Conservation (phyloP, 2,797 vertebrate genomes). For the Xenentodon cancila region DNA sequence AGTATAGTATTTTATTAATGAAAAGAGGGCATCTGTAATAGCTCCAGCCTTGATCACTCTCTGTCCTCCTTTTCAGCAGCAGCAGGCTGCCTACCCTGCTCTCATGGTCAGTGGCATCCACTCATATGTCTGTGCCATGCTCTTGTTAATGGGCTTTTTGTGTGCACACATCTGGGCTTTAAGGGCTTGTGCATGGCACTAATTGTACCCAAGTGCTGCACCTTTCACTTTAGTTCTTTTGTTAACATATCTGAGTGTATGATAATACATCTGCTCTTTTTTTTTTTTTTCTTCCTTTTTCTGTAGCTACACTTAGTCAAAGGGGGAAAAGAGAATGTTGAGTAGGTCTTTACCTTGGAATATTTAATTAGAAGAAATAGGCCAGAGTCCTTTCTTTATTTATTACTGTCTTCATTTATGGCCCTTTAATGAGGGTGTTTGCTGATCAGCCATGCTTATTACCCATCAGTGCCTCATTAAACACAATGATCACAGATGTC, state of each 20-base stretch:
- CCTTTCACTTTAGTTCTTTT: constrained; percentile 23
- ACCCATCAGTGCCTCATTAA: constrained; percentile 87
- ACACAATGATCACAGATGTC: constrained; percentile 80
- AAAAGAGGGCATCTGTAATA: constrained; percentile 4
- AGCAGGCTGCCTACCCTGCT: constrained; percentile 73
- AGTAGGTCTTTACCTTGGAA: constrained; percentile 79
- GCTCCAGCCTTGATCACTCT: constrained; percentile 37
- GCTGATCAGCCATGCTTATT: constrained; percentile 85
- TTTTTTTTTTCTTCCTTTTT: constrained; percentile 26
- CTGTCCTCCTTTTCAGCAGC: constrained; percentile 65
- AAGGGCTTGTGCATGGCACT: constrained; percentile 50
- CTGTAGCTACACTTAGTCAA: constrained; percentile 47
- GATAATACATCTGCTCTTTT: constrained; percentile 41
- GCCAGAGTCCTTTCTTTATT: constrained; percentile 80
- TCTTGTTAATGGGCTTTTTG: constrained; percentile 43
- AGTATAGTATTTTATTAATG: not conserved
- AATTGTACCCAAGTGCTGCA: constrained; percentile 27
- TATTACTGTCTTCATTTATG: constrained; percentile 82
- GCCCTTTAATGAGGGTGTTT: constrained; percentile 83
- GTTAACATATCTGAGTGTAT: constrained; percentile 30
- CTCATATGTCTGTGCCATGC: constrained; percentile 30
- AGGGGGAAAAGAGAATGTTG: constrained; percentile 61
- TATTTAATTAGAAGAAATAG: constrained; percentile 84
- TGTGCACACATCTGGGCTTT: constrained; percentile 39
- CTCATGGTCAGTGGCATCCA: constrained; percentile 73